Conservation (phyloP, 2,888 invertebrate genomes). For the Thecocarcelia acutangulata region DNA sequence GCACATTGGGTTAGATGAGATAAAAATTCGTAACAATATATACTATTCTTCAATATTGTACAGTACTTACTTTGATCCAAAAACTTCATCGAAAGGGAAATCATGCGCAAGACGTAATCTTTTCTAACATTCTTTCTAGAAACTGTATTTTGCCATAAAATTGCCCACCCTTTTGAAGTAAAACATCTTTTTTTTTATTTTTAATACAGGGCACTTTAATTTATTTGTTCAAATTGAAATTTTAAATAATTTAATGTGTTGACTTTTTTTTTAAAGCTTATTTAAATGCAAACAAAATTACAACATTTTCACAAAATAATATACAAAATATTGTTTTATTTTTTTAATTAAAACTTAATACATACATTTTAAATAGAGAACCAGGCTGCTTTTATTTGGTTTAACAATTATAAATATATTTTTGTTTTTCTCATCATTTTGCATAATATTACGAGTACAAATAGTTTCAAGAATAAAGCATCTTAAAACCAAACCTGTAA, state of each 20-base stretch:
- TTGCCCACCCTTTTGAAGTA: no score
- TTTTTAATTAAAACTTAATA: constrained; percentile 43
- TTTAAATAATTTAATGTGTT: constrained; percentile 15
- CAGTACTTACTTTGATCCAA: no score
- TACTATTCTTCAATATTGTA: no score
- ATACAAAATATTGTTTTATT: neutral
- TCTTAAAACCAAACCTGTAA: constrained; percentile 62
- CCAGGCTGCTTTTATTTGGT: constrained; percentile 21
- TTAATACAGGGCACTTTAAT: no score
- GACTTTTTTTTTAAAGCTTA: constrained; percentile 31
- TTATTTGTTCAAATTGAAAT: neutral
- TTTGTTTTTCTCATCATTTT: constrained; percentile 8
- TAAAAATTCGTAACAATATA: no score
- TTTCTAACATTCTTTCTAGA: no score
- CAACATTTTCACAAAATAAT: constrained; percentile 48
- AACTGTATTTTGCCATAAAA: no score
- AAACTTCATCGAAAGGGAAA: no score
- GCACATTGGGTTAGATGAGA: no score
- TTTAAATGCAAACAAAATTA: constrained; percentile 60
- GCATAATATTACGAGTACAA: constrained; percentile 40
- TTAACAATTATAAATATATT: constrained; percentile 52
- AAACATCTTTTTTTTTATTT: no score
- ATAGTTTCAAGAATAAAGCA: constrained; percentile 40
- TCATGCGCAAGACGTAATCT: no score
- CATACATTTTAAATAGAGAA: constrained; percentile 32